These are phyloP conservation scores for Parauchenoglanis punctatus DNA, from an alignment of 2,797 vertebrate genomes.

Conservation along the genomic window DNA sequence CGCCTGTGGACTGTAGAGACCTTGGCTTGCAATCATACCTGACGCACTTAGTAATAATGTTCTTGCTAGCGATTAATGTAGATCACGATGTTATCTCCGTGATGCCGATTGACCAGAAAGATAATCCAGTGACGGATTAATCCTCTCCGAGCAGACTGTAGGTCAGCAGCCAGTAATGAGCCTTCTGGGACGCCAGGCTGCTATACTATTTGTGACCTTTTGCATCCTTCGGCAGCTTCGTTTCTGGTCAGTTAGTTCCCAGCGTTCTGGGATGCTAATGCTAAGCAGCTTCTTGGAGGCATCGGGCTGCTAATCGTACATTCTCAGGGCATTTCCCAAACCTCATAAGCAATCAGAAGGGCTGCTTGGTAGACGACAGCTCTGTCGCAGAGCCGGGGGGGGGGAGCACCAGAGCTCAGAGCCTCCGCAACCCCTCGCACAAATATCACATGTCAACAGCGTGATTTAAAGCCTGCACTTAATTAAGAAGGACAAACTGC, in stretches of 20 bases:
- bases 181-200: conserved; percentile 31
- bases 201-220: conserved; percentile 33
- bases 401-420: conserved; percentile 29
- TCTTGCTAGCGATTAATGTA: background rate
- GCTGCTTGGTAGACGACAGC: conserved; percentile 55
- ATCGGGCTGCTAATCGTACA: conserved; percentile 50
- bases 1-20: background rate
- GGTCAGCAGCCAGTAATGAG: conserved; percentile 44
- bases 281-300: conserved; percentile 42
- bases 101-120: conserved; percentile 27
- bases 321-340: conserved; percentile 56
- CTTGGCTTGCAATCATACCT: background rate
- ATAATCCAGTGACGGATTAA: conserved; percentile 19
- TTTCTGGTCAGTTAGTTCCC: conserved; percentile 34
- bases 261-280: conserved; percentile 47
- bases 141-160: conserved; percentile 38
- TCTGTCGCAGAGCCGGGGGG: conserved; percentile 37
- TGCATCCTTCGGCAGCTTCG: conserved; percentile 14
- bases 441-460: conserved; percentile 57
- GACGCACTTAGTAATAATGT: background rate
- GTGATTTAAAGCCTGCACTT: conserved; percentile 56
- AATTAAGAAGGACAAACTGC: conserved; percentile 61
- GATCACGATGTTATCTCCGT: conserved; percentile 26
- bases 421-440: conserved; percentile 29
- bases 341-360: conserved; percentile 60